Conservation (phyloP, 2,113 vertebrate genomes). For the Myocastor coypus region DNA sequence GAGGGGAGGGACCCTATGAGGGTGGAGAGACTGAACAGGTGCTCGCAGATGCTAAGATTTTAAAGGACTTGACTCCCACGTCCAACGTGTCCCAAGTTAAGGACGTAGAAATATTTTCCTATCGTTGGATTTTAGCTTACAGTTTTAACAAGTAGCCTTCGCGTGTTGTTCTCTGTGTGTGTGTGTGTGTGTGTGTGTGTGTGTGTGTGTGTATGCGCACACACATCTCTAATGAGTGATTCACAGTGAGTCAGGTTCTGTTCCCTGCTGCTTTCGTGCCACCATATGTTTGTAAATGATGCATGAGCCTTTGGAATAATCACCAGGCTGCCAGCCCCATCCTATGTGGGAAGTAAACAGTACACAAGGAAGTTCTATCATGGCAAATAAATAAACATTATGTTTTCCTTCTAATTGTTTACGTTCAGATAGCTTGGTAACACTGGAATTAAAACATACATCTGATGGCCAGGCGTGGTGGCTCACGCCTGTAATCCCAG, state of each 20-base stretch:
- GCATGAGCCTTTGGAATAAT: background rate
- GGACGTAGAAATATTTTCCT: background rate
- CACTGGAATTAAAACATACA: background rate
- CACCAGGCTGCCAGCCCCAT: background rate
- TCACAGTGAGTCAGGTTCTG: background rate
- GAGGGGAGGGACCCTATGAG: background rate
- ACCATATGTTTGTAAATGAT: conserved; percentile 26
- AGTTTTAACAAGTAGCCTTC: background rate
- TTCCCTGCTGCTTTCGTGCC: background rate
- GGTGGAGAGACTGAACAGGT: background rate
- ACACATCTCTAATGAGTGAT: background rate
- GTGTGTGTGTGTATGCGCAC: background rate
- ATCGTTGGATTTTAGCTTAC: background rate
- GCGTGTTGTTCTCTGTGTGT: background rate
- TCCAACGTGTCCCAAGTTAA: background rate
- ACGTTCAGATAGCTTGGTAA: background rate
- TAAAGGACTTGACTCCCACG: background rate
- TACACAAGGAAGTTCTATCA: background rate
- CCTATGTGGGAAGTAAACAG: background rate
- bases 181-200: background rate
- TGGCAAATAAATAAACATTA: background rate
- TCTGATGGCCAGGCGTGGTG: too few species aligned
- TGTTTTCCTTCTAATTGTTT: background rate
- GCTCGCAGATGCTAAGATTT: background rate
- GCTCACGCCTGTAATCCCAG: too few species aligned